Evolutionary conservation across 1,140 invertebrate species (phyloP).

Genomic region (Halictus rubicundus): DNA sequence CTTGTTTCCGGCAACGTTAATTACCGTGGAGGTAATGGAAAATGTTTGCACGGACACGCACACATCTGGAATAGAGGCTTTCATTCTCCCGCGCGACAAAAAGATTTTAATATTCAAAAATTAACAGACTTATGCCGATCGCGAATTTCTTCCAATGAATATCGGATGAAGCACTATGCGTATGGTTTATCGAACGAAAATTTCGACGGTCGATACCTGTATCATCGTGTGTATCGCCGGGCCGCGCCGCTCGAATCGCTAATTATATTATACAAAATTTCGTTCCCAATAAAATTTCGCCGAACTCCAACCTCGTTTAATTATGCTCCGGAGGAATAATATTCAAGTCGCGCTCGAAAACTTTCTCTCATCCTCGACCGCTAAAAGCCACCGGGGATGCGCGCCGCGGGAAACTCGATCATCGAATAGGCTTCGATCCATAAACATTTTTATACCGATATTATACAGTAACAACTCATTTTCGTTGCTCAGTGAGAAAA

Average conservation of each 20-base stretch:
- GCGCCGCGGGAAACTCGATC: constrained; percentile 4
- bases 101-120: neutral
- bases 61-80: no score
- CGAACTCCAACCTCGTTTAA: constrained; percentile 6
- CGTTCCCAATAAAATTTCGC: constrained; percentile 10
- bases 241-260: neutral
- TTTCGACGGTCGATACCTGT: neutral
- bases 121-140: neutral
- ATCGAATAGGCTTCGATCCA: constrained; percentile 18
- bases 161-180: neutral
- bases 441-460: no score
- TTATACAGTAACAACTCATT: no score
- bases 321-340: constrained; percentile 23
- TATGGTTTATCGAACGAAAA: neutral
- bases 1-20: no score
- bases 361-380: neutral
- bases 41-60: no score
- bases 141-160: no score
- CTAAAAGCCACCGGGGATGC: neutral
- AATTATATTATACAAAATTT: constrained; percentile 19
- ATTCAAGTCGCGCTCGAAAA: constrained; percentile 14
- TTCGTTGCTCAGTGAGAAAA: no score
- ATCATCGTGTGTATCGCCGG: neutral
- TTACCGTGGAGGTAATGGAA: no score
- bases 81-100: no score